Evolutionary conservation across 2,888 invertebrate genomes (phyloP).

Genomic region (Drosophila nr. perissopoda): DNA sequence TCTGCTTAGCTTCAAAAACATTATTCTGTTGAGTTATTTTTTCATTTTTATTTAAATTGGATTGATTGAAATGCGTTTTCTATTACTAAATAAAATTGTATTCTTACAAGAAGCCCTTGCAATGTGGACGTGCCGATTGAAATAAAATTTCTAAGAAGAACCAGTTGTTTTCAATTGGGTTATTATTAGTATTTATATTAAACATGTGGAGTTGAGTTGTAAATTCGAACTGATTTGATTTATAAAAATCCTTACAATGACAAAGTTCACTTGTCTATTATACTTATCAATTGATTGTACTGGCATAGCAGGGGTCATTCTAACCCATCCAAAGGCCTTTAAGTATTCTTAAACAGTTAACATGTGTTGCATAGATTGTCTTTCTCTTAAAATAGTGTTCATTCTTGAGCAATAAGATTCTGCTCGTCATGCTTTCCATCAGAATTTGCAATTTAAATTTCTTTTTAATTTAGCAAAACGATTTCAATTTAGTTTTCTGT

Average conservation of each 20-base stretch:
- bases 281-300: neutral
- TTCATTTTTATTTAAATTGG: neutral
- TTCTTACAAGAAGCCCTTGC: neutral
- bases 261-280: neutral
- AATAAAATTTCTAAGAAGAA: neutral
- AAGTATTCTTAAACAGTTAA: too few species aligned
- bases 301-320: neutral
- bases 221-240: neutral
- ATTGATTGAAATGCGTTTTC: neutral
- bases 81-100: neutral
- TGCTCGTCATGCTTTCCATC: neutral
- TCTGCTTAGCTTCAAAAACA: neutral
- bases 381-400: too few species aligned
- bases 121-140: neutral
- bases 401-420: neutral
- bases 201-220: neutral
- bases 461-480: neutral
- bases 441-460: neutral
- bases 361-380: too few species aligned
- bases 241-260: neutral
- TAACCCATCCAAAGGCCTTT: neutral
- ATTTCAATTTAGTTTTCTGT: conserved; percentile 2
- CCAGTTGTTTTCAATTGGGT: neutral
- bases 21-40: neutral
- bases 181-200: neutral